Evolutionary conservation across 2,888 invertebrate genomes (phyloP).

Genomic region (Agriopis leucophaearia): DNA sequence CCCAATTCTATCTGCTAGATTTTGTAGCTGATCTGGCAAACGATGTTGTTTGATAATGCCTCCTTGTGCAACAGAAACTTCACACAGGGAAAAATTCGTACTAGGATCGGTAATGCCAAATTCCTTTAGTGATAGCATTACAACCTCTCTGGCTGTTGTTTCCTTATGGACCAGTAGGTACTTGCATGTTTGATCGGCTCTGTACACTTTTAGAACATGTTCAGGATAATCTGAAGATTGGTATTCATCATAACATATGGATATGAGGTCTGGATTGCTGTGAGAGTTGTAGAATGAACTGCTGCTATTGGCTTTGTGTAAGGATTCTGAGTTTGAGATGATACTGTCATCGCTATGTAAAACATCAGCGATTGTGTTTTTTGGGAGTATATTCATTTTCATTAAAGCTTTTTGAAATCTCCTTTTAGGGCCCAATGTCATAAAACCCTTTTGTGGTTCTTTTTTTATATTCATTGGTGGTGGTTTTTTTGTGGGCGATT

Average conservation of each 20-base stretch:
- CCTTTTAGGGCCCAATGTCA: conserved; percentile 95
- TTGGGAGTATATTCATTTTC: conserved; percentile 96
- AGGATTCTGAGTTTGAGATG: conserved; percentile 86
- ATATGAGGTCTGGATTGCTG: conserved; percentile 95
- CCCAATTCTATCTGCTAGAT: conserved; percentile 97
- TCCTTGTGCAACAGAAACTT: conserved; percentile 98
- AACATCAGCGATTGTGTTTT: conserved; percentile 91
- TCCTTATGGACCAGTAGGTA: conserved; percentile 98
- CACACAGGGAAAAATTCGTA: conserved; percentile 97
- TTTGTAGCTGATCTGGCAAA: conserved; percentile 97
- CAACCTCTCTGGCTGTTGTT: conserved; percentile 95
- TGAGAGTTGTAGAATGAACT: conserved; percentile 92
- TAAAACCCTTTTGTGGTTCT: conserved; percentile 92
- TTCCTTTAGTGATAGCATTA: conserved; percentile 98
- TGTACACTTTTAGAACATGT: conserved; percentile 98
- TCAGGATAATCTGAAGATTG: conserved; percentile 96
- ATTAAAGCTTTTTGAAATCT: conserved; percentile 94
- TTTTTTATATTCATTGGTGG: conserved; percentile 87
- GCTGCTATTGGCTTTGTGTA: conserved; percentile 79
- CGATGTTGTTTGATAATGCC: conserved; percentile 98
- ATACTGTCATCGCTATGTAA: conserved; percentile 89
- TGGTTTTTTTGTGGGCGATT: conserved; percentile 84
- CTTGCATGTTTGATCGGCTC: conserved; percentile 98
- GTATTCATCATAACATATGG: conserved; percentile 93
- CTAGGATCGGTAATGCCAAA: conserved; percentile 98